Evolutionary conservation across 1,140 invertebrate genomes (phyloP), one percentile per base, ranked within the genome.

Genomic region (Bombus haemorrhoidalis): DNA sequence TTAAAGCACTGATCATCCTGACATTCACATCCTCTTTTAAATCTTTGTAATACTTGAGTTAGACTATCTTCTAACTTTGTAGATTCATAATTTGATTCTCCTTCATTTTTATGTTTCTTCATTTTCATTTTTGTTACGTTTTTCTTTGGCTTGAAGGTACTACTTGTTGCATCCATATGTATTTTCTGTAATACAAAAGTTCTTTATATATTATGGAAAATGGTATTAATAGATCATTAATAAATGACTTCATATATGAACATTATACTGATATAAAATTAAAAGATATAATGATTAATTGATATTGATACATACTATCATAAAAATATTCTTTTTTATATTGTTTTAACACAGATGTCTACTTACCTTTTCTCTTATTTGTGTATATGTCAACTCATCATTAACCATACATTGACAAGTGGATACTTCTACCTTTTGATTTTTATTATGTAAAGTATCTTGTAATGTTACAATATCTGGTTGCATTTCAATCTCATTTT

Each of bases 1-100:
- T 96, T 95, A 91, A 98, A 98, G 90, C 97, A 98, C 90, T 96
- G 97, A 85, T 96, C 96, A 82, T 97, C 97, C 91, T 97, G 96
- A 91, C 97, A 98, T 90, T 98, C 97, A 91, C 97, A 98, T 62
- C 97, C 97, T 86, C 96, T 95, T 87, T 95, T 96, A 91, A 98
- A 96, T 83, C 97, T 95, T 89, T 97, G 96, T 90, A 96, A 96
- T 3, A 98, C 97, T 95, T 97, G 96, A 12, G 92, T 91, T 22
- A 95, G 95, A 92, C 94, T 96, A 78, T 96, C 96, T 92, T 97
- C 96, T 59, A 97, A 89, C 91, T 95, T 95, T 8, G 95, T 96
- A 5, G 95, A 92, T 64, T 96, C 95, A 53, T 92, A 92, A 84
- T 95, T 95, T 4, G 95, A 94, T 64, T 96, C 95, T 47, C 93